Conservation (phyloP, 2,888 invertebrate species). For the Cistogaster globosa region DNA sequence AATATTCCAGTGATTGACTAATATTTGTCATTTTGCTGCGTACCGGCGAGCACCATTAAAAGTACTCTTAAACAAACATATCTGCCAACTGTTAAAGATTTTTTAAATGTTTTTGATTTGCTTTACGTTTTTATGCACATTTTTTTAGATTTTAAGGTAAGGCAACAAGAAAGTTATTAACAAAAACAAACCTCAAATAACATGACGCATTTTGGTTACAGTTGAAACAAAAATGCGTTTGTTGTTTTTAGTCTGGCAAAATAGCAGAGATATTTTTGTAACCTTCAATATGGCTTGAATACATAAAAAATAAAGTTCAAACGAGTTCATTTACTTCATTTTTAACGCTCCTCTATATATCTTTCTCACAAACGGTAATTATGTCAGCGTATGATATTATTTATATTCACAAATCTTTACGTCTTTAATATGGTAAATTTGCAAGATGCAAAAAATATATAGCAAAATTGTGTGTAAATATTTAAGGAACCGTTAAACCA, state of each 20-base stretch:
- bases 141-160: conserved; percentile 10
- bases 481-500: conserved; percentile 31
- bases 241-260: no score
- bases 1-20: conserved; percentile 44
- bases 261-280: conserved; percentile 22
- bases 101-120: conserved; percentile 39
- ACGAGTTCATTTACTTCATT: conserved; percentile 58
- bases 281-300: conserved; percentile 44
- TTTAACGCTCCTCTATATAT: background rate
- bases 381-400: background rate
- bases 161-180: conserved; percentile 29
- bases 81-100: conserved; percentile 28
- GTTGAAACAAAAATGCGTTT: conserved; percentile 24
- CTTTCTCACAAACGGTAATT: background rate
- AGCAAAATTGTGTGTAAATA: background rate
- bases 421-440: background rate
- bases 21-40: conserved; percentile 48
- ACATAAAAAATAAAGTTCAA: conserved; percentile 51
- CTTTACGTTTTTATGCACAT: background rate
- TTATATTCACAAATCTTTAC: background rate
- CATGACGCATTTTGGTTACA: conserved; percentile 53
- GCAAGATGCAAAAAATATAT: background rate
- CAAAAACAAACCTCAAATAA: conserved; percentile 13
- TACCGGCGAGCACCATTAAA: conserved; percentile 16
- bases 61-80: background rate